phyloP scores from a whole-genome alignment of 2,113 vertebrate species.

The Bungarus multicinctus region DNA sequence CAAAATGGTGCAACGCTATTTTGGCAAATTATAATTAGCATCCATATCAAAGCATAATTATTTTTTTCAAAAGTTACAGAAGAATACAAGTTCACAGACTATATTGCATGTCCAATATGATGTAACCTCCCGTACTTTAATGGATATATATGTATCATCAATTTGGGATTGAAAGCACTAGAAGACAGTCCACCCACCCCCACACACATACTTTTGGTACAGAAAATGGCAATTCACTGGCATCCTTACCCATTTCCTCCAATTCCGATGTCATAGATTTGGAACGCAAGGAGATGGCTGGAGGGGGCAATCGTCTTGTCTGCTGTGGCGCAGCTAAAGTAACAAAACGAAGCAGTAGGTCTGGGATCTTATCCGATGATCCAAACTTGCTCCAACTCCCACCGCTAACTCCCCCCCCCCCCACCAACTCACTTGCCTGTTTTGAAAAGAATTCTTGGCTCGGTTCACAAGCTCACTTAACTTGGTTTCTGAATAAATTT shows the following conservation, averaged over 20 bases:
- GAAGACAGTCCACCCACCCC: neutral
- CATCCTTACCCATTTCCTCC: conserved; percentile 85
- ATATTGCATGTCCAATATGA: neutral
- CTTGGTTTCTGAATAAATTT: neutral
- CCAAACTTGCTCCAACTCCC: neutral
- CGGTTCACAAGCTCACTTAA: neutral
- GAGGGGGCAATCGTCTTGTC: conserved; percentile 84
- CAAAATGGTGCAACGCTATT: neutral
- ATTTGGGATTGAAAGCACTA: no score
- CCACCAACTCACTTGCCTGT: neutral
- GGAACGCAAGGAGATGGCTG: conserved; percentile 87
- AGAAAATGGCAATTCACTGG: conserved; percentile 58
- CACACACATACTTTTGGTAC: neutral
- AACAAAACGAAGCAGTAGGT: neutral
- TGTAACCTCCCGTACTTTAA: neutral
- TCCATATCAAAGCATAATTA: neutral
- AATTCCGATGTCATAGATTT: conserved; percentile 95
- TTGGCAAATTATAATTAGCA: neutral
- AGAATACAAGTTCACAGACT: neutral
- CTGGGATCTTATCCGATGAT: neutral
- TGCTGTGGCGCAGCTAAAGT: conserved; percentile 81
- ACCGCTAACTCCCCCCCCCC: neutral
- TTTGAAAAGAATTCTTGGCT: neutral
- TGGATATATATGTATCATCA: neutral
- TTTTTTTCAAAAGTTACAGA: neutral